Evolutionary conservation across 2,113 vertebrate species (phyloP), one percentile per base, ranked within the genome.

Genomic region (Australoheros scitulus): DNA sequence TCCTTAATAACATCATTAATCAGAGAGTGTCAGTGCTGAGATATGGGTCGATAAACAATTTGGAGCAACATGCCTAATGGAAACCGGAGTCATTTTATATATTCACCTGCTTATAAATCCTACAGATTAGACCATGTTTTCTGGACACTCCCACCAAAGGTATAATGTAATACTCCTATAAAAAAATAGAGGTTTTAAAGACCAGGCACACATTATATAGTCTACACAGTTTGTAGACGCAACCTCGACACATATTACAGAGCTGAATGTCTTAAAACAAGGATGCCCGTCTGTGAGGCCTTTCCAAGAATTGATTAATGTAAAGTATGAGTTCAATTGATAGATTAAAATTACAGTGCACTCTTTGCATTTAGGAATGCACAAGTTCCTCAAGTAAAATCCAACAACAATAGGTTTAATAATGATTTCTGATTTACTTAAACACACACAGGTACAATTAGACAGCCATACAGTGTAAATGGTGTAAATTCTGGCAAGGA

Each of bases 11-110:
- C 93, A 90, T 89, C 91, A 95, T 94, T 93, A 90, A 93, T 95
- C 93, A 94, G 90, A 68, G 50, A 84, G 76, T 90, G 91, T 89
- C 93, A 82, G 83, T 18, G 17, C 92, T 86, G 87, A 92, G 90
- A 93, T 92, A 88, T 90, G 90, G 90, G 93, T 95, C 94, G 91
- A 95, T 95, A 94, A 95, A 94, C 94, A 94, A 95, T 95, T 94
- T 94, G 84, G 91, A 87, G 80, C 90, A 91, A 93, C 94, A 93
- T 93, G 93, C 81, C 91, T 93, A 90, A 93, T 90, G 83, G 91
- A 94, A 89, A 91, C 75, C 82, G 70, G 93, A 93, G 83, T 90
- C 87, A 87, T 95, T 93, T 93, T 90, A 94, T 92, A 91, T 90
- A 93, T 93, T 92, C 86, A 92, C 87, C 87, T 93, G 78, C 88